Evolutionary conservation across 2,113 vertebrate genomes (phyloP).

Genomic region (Nestor notabilis): DNA sequence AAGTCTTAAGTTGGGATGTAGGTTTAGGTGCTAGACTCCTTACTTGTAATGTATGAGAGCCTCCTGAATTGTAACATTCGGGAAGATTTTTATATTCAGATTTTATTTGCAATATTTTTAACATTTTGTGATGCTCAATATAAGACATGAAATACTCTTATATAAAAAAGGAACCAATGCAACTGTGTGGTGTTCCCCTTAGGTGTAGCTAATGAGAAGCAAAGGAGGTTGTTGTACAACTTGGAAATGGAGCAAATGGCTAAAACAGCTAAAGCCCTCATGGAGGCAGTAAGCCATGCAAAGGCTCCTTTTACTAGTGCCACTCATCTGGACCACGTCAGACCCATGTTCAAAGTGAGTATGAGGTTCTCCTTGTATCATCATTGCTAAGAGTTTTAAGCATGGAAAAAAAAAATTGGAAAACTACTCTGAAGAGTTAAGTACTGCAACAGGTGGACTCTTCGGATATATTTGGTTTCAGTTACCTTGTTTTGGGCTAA

Average conservation of each 20-base stretch:
- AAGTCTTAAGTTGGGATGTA: neutral
- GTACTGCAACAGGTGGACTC: neutral
- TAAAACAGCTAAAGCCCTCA: constrained; percentile 95
- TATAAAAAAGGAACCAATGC: neutral
- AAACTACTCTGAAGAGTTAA: neutral
- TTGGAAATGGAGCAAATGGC: constrained; percentile 99
- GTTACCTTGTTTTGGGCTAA: neutral
- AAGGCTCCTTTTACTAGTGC: constrained; percentile 96
- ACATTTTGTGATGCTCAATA: neutral
- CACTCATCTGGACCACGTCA: constrained; percentile 94
- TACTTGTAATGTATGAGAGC: neutral
- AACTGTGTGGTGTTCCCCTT: neutral
- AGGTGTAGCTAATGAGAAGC: constrained; percentile 94
- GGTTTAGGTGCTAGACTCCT: neutral
- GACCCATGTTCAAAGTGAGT: constrained; percentile 97
- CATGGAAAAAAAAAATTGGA: neutral
- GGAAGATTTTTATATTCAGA: neutral
- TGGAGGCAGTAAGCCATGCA: constrained; percentile 97
- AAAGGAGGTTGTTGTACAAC: constrained; percentile 92
- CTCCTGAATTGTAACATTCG: neutral
- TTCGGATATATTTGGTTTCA: neutral
- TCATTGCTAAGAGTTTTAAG: neutral
- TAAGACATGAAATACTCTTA: rapidly evolving
- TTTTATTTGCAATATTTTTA: neutral
- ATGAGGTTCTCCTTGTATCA: neutral